Base-by-base conservation (phyloP, 1,140 invertebrate species). In the Macrobrachium rosenbergii region DNA sequence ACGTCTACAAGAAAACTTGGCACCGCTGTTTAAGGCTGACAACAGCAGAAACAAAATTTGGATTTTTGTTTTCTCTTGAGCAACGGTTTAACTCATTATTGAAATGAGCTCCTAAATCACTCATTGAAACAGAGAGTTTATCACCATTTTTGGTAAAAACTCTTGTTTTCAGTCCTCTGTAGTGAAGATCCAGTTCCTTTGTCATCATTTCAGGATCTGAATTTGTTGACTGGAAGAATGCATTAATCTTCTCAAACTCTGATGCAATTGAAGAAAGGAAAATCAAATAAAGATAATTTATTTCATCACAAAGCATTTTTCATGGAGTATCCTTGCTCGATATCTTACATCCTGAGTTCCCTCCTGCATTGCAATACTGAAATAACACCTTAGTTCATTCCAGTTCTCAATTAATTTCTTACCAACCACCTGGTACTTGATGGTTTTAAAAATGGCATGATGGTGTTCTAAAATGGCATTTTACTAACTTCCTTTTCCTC, bases 191-290 rank as follows among this genome's bases (percentile, higher is more conserved):
- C 14, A 28, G 43, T 14, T 77, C 43, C 75, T n/a, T 77, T 6
- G 23, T 10, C 75, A 77, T 28, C 37, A 7, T 21, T n/a, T 77
- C 75, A 77, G 75, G 75, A 77, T 77, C 37, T 10, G 75, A 11
- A 77, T 16, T 77, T 17, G 43, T n/a, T 12, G 10, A 28, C 75
- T 77, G 75, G 37, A 77, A 77, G n/a, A 77, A 43, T 6, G 75
- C 43, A 77, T 43, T 77, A n/a, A 77, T 45, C 43, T 77, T 77
- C 37, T 77, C 75, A 77, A 77, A 77, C 45, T 77, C 75, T 45
- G 11, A 77, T 7, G 45, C 23, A 28, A 77, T 11, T 11, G 75
- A n/a, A 77, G 75, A 77, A 77, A 77, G n/a, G n/a, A n/a, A n/a
- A n/a, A n/a, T n/a, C n/a, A n/a, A n/a, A n/a, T n/a, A n/a, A n/a